phyloP scores from a whole-genome alignment of 2,797 vertebrate species.

The Oceanodroma leucorhoa region DNA sequence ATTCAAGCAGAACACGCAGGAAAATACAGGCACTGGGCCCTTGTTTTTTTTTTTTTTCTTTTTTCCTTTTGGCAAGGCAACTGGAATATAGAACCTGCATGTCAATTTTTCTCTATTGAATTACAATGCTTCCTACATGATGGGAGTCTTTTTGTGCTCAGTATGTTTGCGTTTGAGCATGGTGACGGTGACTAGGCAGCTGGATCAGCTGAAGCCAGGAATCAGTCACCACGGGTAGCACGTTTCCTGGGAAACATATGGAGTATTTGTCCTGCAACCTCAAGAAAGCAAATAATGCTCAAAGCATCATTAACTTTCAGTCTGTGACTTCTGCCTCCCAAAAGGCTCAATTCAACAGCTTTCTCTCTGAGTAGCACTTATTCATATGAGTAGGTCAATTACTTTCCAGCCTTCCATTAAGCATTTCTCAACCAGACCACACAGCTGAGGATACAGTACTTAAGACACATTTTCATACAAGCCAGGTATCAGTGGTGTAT shows the following conservation, averaged over 20 bases:
- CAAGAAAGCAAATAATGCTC: neutral
- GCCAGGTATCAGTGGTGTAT: neutral
- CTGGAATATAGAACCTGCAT: neutral
- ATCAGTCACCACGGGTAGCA: neutral
- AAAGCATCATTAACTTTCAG: conserved; percentile 23
- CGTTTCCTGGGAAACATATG: conserved; percentile 17
- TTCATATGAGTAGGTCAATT: neutral
- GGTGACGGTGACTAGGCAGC: neutral
- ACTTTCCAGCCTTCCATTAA: neutral
- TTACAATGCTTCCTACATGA: neutral
- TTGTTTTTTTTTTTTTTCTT: neutral
- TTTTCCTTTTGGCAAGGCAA: neutral
- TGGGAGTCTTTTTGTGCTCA: neutral
- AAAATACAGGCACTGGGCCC: neutral
- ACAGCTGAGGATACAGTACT: neutral
- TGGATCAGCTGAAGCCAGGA: neutral
- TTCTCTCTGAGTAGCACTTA: neutral
- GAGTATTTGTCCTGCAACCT: neutral
- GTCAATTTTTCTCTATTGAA: neutral
- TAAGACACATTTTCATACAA: neutral
- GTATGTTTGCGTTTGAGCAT: neutral
- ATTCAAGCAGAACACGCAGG: neutral
- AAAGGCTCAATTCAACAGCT: neutral
- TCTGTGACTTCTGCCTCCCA: neutral
- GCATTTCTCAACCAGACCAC: neutral